Evolutionary conservation across 2,797 vertebrate genomes (phyloP).

Genomic region (Threskiornis aethiopicus): DNA sequence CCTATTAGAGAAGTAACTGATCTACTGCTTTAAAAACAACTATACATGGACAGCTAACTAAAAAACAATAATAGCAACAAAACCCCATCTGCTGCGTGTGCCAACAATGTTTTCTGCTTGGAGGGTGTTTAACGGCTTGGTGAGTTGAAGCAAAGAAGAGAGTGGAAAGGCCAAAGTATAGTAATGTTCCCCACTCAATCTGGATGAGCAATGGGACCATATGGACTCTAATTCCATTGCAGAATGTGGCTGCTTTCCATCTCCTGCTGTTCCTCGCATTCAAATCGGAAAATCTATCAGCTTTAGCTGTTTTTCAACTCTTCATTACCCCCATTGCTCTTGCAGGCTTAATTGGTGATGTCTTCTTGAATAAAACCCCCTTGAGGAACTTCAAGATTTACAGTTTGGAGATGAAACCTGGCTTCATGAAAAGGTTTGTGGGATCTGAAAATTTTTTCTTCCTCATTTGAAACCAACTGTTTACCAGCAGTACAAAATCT

Average conservation of each 20-base stretch:
- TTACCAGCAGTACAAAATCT: neutral
- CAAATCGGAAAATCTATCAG: slow-evolving; percentile 20
- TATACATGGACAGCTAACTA: neutral
- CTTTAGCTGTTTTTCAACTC: slow-evolving; percentile 6
- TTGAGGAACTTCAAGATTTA: slow-evolving; percentile 91
- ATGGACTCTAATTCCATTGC: slow-evolving; percentile 12
- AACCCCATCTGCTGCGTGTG: neutral
- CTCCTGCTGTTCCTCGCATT: neutral
- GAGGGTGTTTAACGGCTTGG: neutral
- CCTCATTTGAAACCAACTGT: neutral
- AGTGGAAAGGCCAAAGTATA: neutral
- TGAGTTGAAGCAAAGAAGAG: neutral
- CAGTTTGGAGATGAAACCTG: slow-evolving; percentile 91
- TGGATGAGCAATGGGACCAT: slow-evolving; percentile 23
- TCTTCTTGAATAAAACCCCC: slow-evolving; percentile 86
- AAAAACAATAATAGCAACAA: neutral
- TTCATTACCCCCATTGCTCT: slow-evolving; percentile 25
- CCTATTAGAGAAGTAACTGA: neutral
- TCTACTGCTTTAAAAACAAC: neutral
- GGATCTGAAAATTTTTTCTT: neutral
- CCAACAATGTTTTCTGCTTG: neutral
- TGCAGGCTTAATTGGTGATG: slow-evolving; percentile 90
- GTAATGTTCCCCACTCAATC: neutral
- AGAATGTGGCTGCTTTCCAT: slow-evolving; percentile 22
- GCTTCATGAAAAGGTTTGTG: slow-evolving; percentile 88